Percentiles rank a stretch among this genome's conserved stretches.
These are phyloP conservation scores for Cliona cf. orientalis DNA, from an alignment of 37 sponge, comb jelly and placozoan genomes.

Conservation along the genomic window DNA sequence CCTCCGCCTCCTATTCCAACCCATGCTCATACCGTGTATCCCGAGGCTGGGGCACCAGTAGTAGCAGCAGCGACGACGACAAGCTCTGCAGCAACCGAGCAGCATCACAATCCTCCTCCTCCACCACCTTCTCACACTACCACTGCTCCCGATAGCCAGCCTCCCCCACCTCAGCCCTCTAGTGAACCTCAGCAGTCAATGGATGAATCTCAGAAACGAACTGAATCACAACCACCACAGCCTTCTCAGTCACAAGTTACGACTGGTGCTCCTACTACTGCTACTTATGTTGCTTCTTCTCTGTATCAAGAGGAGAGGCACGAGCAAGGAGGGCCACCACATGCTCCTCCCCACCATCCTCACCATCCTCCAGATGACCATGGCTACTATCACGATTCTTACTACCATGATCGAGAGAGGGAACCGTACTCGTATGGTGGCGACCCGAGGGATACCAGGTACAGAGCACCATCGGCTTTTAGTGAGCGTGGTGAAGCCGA, in stretches of 20 bases:
- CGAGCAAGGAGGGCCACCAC: background rate
- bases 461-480: background rate
- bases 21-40: background rate
- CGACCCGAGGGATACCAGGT: no score
- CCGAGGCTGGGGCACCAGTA: background rate
- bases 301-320: background rate
- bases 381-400: background rate
- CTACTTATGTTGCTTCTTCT: background rate
- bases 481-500: background rate
- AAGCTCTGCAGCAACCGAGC: no score
- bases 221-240: background rate
- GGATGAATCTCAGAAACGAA: background rate
- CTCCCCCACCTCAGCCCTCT: background rate
- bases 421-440: conserved; percentile 2
- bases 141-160: background rate
- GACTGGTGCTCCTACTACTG: background rate
- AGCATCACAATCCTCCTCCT: no score
- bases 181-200: background rate
- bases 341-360: background rate
- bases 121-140: background rate
- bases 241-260: background rate
- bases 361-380: background rate
- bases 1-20: background rate
- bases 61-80: no score
- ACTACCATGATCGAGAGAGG: background rate